Base-by-base conservation (phyloP, 2,888 invertebrate genomes). In the Agriopis marginaria region DNA sequence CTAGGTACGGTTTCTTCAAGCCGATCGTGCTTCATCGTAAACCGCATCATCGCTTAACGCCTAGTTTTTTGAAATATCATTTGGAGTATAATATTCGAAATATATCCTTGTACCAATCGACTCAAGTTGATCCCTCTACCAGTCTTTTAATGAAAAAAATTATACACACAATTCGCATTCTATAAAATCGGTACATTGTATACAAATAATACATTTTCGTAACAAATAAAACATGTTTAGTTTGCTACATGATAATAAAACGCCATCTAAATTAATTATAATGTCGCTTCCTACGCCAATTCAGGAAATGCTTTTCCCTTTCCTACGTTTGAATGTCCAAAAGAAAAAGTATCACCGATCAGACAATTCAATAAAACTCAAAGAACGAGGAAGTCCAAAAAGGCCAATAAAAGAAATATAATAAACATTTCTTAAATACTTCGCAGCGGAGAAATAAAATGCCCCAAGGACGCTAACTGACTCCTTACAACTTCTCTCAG, bases 391-490 rank as follows among this genome's bases (percentile, higher is more conserved):
- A 64, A 56, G 50, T 61, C 2, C 53, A 58, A 58, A 51, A 65
- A 44, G 17, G 39, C 17, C 45, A 65, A 61, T 56, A 56, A 65
- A 51, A 51, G 10, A 56, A 65, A 49, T 45, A 62, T 50, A 64
- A 49, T 56, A 69, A 69, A 61, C 60, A 56, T 64, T 68, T 55
- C 68, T 60, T 68, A 68, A 61, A 55, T 60, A 68, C 55, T 68
- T 64, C 12, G 40, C 23, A 63, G 56, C 56, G 32, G 47, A 42
- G 53, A 59, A 67, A 62, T 58, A 56, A 68, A 68, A 68, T 54
- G 59, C 63, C 59, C 63, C 63, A 44, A 63, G 63, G 68, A 50
- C 53, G 59, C 53, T 53, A 39, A 61, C 64, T 53, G 69, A 65
- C 65, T 61, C 65, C 51, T 61, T 47, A 62, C 39, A 69, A 65